phyloP scores from a whole-genome alignment of 2,797 vertebrate genomes.

The Manis pentadactyla region DNA sequence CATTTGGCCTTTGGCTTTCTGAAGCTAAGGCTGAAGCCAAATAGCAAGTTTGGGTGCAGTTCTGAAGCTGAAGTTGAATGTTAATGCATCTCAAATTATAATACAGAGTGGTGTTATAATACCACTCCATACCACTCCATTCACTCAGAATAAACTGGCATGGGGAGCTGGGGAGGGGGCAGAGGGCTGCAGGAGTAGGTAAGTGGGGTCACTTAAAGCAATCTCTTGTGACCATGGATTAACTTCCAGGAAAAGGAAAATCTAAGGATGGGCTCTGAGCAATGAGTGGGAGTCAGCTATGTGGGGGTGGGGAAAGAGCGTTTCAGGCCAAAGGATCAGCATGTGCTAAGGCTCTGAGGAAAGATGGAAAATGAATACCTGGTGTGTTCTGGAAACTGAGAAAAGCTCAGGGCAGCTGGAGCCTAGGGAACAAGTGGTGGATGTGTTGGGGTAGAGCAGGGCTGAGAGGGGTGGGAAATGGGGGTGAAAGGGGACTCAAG shows the following conservation, averaged over 20 bases:
- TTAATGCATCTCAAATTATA: neutral
- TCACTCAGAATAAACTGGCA: neutral
- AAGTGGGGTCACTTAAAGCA: neutral
- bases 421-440: slow-evolving; percentile 21
- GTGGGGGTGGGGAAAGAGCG: neutral
- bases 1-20: neutral
- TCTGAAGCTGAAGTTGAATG: neutral
- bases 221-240: neutral
- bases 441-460: neutral
- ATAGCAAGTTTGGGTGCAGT: neutral
- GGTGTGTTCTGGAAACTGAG: neutral
- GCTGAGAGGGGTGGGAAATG: neutral
- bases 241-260: neutral
- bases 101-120: neutral
- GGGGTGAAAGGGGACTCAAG: neutral
- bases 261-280: neutral
- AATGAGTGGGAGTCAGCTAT: neutral
- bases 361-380: neutral
- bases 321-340: neutral
- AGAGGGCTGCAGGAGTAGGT: neutral
- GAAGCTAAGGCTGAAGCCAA: neutral
- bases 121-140: neutral
- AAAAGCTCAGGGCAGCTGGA: neutral
- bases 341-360: slow-evolving; percentile 67
- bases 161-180: too few species aligned